These are phyloP conservation scores for Isurus oxyrinchus DNA, from an alignment of 2,113 vertebrate species.

Conservation along the genomic window DNA sequence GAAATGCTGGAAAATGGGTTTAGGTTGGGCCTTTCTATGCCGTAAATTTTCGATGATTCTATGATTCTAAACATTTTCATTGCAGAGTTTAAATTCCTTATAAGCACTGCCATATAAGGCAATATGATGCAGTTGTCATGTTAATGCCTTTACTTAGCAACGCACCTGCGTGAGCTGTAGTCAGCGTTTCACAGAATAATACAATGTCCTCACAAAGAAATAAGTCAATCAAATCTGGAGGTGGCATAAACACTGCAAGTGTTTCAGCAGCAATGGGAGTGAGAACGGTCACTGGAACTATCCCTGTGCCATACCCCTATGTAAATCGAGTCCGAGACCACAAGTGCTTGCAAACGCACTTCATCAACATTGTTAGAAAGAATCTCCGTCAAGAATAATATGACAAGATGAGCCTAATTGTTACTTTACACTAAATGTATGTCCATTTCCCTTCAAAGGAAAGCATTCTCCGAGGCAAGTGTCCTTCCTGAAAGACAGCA, in stretches of 20 bases:
- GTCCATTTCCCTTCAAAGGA: not conserved
- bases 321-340: not conserved
- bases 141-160: not conserved
- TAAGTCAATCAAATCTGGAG: not conserved
- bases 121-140: not conserved
- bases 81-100: not conserved
- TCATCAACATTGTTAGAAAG: constrained; percentile 1
- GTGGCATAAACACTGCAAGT: not conserved
- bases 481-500: not conserved
- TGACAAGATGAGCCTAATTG: not conserved
- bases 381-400: constrained; percentile 14
- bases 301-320: not conserved
- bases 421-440: not conserved
- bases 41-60: too few species aligned
- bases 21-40: too few species aligned
- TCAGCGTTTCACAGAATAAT: not conserved
- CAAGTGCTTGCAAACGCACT: not conserved
- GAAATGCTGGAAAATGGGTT: too few species aligned
- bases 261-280: not conserved
- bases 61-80: not conserved
- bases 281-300: not conserved
- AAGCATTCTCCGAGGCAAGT: not conserved
- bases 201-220: not conserved
- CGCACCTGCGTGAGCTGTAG: not conserved
- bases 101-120: not conserved